Base-by-base conservation (phyloP, 37 sponge, comb jelly and placozoan genomes). In the Halisarca cf. caerulea region DNA sequence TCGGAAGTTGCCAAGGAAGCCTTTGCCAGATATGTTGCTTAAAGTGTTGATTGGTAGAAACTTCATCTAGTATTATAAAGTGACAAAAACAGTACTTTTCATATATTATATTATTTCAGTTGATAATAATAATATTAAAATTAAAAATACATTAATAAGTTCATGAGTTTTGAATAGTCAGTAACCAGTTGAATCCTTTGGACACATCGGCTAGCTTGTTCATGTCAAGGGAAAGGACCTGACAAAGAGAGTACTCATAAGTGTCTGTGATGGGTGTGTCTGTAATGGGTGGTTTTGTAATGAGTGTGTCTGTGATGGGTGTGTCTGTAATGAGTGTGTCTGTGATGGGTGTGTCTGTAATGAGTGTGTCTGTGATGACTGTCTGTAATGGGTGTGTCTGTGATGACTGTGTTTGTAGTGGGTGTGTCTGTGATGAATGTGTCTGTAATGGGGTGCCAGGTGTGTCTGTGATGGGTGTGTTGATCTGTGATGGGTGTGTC, bases 1-100 rank as follows among this genome's bases (percentile, higher is more conserved):
- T 84, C 87, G 7, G 5, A 47, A 0, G 84, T 91, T 45, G 85
- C 91, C 87, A 88, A 86, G 35, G 53, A 60, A 75, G 91, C 91
- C 40, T 78, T 79, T 8, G 30, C 78, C 24, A 59, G 85, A 73
- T 37, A 8, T 77, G 44, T 36, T 38, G 27, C 18, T 38, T 47
- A 44, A 51, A 25, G 0, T 36, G 18, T 15, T 23, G 18, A 25
- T 77, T 6, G 20, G 27, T 15, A 42, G 27, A 42, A 51, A n/a
- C n/a, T 38, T 40, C 28, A 77, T 40, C n/a, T n/a, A n/a, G n/a
- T n/a, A n/a, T n/a, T n/a, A n/a, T n/a, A n/a, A n/a, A n/a, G 25
- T n/a, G 9, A 24, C 39, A 77, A 27, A 37, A 42, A 77, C 78
- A 40, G 37, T 55, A 80, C 80, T 32, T n/a, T n/a, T n/a, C n/a